Conservation (phyloP, 2,888 invertebrate genomes). For the Onchidella celtica region DNA sequence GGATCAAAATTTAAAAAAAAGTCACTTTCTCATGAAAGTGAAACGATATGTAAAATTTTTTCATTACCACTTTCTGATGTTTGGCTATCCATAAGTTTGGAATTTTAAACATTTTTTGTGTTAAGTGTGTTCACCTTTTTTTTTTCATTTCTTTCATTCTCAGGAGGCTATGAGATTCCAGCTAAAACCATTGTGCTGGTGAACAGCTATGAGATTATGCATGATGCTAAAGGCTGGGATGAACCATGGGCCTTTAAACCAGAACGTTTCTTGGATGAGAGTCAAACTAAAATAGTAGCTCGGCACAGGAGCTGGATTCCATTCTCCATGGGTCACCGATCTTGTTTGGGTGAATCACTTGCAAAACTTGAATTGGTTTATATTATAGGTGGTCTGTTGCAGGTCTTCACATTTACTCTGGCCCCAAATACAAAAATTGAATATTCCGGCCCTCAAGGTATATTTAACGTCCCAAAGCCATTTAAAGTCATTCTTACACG, state of each 20-base stretch:
- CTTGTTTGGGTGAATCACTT: slow-evolving; percentile 69
- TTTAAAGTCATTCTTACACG: neutral
- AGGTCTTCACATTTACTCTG: neutral
- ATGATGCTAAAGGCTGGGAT: slow-evolving; percentile 65
- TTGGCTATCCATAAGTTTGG: too few relatives aligned
- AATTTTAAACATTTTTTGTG: too few relatives aligned
- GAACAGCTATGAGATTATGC: slow-evolving; percentile 65
- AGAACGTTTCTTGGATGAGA: slow-evolving; percentile 63
- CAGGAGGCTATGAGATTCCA: slow-evolving; percentile 52
- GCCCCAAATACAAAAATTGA: neutral
- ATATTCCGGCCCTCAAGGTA: neutral
- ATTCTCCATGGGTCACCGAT: slow-evolving; percentile 69
- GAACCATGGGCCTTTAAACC: slow-evolving; percentile 65
- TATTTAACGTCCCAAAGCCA: neutral
- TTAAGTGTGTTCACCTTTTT: neutral
- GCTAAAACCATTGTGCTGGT: slow-evolving; percentile 63
- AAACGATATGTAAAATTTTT: too few relatives aligned
- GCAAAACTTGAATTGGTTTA: neutral
- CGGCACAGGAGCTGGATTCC: slow-evolving; percentile 69
- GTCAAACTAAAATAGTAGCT: slow-evolving; percentile 56
- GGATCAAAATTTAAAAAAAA: too few relatives aligned
- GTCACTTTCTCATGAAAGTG: too few relatives aligned
- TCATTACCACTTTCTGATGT: too few relatives aligned
- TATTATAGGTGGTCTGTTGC: neutral
- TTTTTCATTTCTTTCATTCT: neutral